Percentiles rank a stretch among this genome's conserved stretches.
Evolutionary conservation across 2,888 invertebrate species (phyloP).

Genomic region (Callosobruchus maculatus): DNA sequence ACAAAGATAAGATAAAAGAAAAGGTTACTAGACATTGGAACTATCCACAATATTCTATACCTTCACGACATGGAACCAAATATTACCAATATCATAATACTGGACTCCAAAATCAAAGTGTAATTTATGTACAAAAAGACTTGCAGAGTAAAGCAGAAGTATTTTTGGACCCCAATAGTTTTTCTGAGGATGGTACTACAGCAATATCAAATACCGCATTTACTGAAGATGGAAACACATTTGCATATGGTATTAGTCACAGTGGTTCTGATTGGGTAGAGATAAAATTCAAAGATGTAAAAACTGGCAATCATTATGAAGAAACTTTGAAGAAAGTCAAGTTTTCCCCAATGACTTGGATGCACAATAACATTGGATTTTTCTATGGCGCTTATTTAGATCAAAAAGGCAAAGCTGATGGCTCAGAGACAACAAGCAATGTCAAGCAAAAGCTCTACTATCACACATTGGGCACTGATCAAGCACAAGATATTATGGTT

Average conservation of each 20-base stretch:
- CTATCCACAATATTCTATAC: slow-evolving; percentile 92
- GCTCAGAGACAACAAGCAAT: slow-evolving; percentile 84
- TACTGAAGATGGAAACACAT: slow-evolving; percentile 84
- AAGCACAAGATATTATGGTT: slow-evolving; percentile 80
- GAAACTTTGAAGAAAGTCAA: slow-evolving; percentile 91
- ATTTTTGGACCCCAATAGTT: slow-evolving; percentile 91
- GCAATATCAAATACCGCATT: slow-evolving; percentile 73
- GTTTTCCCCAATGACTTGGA: slow-evolving; percentile 90
- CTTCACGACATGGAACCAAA: slow-evolving; percentile 73
- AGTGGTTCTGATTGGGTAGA: slow-evolving; percentile 97
- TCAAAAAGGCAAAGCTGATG: slow-evolving; percentile 76
- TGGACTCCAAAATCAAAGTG: slow-evolving; percentile 92
- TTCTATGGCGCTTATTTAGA: slow-evolving; percentile 91
- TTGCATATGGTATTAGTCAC: slow-evolving; percentile 88
- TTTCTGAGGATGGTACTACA: slow-evolving; percentile 89
- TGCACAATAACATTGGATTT: slow-evolving; percentile 89
- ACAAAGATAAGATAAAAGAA: slow-evolving; percentile 68
- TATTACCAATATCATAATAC: slow-evolving; percentile 93
- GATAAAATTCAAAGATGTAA: slow-evolving; percentile 76
- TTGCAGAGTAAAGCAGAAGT: slow-evolving; percentile 73
- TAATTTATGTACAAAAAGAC: slow-evolving; percentile 80
- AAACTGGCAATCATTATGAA: slow-evolving; percentile 75
- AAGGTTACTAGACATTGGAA: slow-evolving; percentile 90
- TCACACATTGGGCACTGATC: slow-evolving; percentile 82
- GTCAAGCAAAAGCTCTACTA: slow-evolving; percentile 92